Conservation (phyloP, 2,113 vertebrate species). For the Oreamnos americanus region DNA sequence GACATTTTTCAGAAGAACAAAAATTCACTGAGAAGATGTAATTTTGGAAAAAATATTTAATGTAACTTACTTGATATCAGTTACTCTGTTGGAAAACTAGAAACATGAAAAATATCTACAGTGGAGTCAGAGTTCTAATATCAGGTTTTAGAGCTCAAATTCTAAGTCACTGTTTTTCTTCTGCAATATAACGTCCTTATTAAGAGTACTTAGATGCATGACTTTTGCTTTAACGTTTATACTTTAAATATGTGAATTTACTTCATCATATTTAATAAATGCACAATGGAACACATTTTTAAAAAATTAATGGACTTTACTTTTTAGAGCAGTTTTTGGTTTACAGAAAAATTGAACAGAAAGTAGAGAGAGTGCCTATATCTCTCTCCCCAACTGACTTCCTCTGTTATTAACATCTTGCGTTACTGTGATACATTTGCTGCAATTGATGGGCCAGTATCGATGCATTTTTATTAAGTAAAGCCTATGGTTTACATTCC, state of each 20-base stretch:
- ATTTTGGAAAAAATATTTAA: not conserved
- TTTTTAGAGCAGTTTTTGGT: not conserved
- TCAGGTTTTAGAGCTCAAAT: not conserved
- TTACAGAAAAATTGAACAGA: not conserved
- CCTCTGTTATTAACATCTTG: not conserved
- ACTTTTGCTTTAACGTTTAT: slow-evolving; percentile 1
- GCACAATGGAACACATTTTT: not conserved
- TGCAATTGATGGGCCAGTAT: not conserved
- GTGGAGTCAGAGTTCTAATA: not conserved
- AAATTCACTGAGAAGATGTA: slow-evolving; percentile 12
- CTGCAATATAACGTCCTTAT: not conserved
- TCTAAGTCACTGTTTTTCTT: slow-evolving; percentile 19
- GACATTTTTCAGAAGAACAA: not conserved
- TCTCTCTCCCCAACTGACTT: not conserved
- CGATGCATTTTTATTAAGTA: not conserved
- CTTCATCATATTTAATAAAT: not conserved
- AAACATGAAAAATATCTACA: not conserved
- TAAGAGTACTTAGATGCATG: not conserved
- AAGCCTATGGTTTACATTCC: not conserved
- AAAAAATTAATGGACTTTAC: not conserved
- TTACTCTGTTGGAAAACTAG: not conserved
- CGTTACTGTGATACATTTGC: not conserved
- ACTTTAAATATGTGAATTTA: not conserved
- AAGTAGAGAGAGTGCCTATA: not conserved
- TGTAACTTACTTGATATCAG: not conserved